Base-by-base conservation (phyloP, 2,113 vertebrate genomes). In the Sceloporus tristichus region DNA sequence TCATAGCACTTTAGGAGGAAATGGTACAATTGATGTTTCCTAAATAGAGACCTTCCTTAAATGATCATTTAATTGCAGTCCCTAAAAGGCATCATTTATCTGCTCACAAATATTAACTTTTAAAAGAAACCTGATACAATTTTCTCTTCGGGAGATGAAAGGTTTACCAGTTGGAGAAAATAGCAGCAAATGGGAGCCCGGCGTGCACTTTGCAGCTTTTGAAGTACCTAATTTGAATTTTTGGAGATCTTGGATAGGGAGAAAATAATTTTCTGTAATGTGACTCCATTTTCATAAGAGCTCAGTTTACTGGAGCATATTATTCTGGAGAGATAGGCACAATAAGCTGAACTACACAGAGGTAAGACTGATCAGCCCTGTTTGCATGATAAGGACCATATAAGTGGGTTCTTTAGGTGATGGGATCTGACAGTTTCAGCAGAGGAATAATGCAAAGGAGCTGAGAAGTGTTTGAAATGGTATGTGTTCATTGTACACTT, bases 201-300 rank as follows among this genome's bases (percentile, higher is more conserved):
- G 9, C 34, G 62, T 74, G 62, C 16, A 19, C 79, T 82, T 85
- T 90, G 73, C 71, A 81, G 77, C 34, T 79, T 81, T 87, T 86
- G 81, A 84, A 29, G 23, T n/a, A 77, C 1, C 78, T 91, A 88
- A 80, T 59, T 91, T 86, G 88, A 89, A 82, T 92, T 80, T 75
- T 92, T 87, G 73, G 78, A 89, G 79, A 85, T 79, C 56, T 79
- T 78, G 34, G 85, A 86, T 25, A 23, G 70, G 21, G 8, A 2
- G 27, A 21, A 19, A 84, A 91, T 84, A 84, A 90, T 93, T 93
- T 86, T 62, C 53, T 87, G 53, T 93, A 88, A 90, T 89, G 86
- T 87, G 87, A 75, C 40, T 92, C 90, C 70, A 73, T 88, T 91
- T 94, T 77, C 84, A 85, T 92, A 85, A 85, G 53, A 91, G 84